Base-by-base conservation (phyloP, 2,888 invertebrate species). In the Alsophila aescularia region DNA sequence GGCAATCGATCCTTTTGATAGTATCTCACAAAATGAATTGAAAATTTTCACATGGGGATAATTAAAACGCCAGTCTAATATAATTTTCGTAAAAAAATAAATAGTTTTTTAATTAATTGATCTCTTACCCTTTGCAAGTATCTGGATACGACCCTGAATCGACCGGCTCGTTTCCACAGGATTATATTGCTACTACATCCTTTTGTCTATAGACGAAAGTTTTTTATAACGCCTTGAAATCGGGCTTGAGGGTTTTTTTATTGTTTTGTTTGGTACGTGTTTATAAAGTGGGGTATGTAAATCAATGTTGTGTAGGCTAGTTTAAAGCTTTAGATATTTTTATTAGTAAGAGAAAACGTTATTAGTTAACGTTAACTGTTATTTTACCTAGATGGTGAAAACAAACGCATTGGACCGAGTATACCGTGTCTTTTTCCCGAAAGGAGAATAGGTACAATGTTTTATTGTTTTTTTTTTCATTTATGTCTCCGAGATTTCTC, bases 201-300 rank as follows among this genome's bases (percentile, higher is more conserved):
- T 34, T 60, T 56, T 62, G 56, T 58, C 54, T 59, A 54, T 60
- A 58, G 58, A 55, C 35, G 34, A 52, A 54, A 58, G 54, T 51
- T 61, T 64, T 63, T 61, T 64, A 61, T 54, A 53, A 61, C 57
- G 55, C 35, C 37, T 49, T 60, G 58, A 57, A 61, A 57, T 57
- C 43, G 54, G 53, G 56, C 55, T 53, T 56, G 52, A 58, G 50
- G 54, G 56, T 52, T 53, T 59, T 52, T 55, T 51, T 56, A 56
- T 56, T 51, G 55, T 51, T 56, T 50, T 50, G 55, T 55, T 55
- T 50, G 55, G 50, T 36, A 24, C 42, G 48, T 49, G 52, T 57
- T 57, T 57, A 57, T 57, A 45, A 56, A 34, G 50, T 50, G 55
- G 40, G 36, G 36, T 24, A 56, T 56, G 55, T 45, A 56, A 56